Evolutionary conservation across 2,888 invertebrate genomes (phyloP).

Genomic region (Nomada ruficornis): DNA sequence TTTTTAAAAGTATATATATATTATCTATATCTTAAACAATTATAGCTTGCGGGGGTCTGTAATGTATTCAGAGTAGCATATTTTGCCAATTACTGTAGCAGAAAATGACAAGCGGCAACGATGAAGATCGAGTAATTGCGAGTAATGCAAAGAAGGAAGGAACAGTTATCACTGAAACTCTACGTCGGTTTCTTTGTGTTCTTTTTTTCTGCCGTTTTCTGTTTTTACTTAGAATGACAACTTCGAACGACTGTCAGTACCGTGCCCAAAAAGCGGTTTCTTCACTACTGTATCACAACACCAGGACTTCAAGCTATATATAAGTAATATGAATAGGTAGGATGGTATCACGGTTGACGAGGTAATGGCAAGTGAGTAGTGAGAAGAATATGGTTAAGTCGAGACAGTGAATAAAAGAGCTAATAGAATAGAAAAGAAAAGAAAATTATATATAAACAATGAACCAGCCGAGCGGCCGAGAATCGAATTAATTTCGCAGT

Average conservation of each 20-base stretch:
- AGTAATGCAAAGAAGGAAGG: constrained; percentile 64
- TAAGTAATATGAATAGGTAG: constrained; percentile 74
- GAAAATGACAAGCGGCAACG: background rate
- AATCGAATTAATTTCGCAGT: constrained; percentile 39
- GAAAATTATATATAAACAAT: constrained; percentile 63
- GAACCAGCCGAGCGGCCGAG: constrained; percentile 76
- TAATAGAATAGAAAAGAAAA: constrained; percentile 69
- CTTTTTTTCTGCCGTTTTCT: constrained; percentile 9
- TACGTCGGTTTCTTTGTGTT: constrained; percentile 35
- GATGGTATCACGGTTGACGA: constrained; percentile 76
- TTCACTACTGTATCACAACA: constrained; percentile 82
- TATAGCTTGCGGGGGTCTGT: background rate
- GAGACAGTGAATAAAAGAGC: constrained; percentile 70
- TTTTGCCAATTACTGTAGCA: background rate
- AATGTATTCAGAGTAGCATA: too few relatives aligned
- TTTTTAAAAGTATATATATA: background rate
- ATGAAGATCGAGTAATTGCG: background rate
- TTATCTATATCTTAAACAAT: background rate
- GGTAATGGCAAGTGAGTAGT: constrained; percentile 75
- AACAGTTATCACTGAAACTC: constrained; percentile 49
- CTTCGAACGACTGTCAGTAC: constrained; percentile 79
- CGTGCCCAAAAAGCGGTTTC: constrained; percentile 81
- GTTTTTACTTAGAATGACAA: constrained; percentile 60
- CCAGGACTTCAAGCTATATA: constrained; percentile 82
- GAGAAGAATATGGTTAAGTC: constrained; percentile 72